These are phyloP conservation scores for Cyclophora punctaria DNA, from an alignment of 2,888 invertebrate species.

Conservation along the genomic window DNA sequence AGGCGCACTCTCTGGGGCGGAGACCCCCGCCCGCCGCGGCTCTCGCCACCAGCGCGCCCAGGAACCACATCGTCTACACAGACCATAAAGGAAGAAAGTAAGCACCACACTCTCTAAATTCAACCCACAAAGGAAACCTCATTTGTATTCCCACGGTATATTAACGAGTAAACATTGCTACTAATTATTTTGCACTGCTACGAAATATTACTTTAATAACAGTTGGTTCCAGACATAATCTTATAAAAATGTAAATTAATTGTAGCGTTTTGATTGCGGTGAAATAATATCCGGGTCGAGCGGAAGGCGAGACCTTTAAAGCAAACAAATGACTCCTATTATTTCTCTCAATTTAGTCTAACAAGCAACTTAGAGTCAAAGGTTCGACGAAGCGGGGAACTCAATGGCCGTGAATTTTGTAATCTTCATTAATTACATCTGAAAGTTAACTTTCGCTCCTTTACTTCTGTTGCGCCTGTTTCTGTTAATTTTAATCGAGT, in stretches of 20 bases:
- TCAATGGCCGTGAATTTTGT: conserved; percentile 73
- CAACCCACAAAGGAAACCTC: background rate
- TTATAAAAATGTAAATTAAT: conserved; percentile 10
- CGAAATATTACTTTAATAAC: conserved; percentile 6
- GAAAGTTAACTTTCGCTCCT: conserved; percentile 55
- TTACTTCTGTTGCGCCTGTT: conserved; percentile 52
- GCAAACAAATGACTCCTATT: conserved; percentile 71
- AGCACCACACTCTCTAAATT: conserved; percentile 32
- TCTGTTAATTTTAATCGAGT: conserved; percentile 39
- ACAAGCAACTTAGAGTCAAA: conserved; percentile 70
- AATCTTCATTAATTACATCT: conserved; percentile 72
- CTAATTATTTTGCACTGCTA: background rate
- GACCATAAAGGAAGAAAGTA: conserved; percentile 72
- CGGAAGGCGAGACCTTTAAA: conserved; percentile 56
- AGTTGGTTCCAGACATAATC: conserved; percentile 1
- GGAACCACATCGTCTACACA: conserved; percentile 71
- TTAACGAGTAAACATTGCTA: background rate
- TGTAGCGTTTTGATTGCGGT: conserved; percentile 37
- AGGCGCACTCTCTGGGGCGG: conserved; percentile 50
- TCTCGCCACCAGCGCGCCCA: conserved; percentile 20
- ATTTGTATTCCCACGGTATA: background rate
- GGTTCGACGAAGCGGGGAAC: conserved; percentile 66
- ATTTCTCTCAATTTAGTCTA: conserved; percentile 73
- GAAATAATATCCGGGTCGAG: conserved; percentile 44
- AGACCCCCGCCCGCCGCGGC: conserved; percentile 37